Percentiles rank a stretch among this genome's conserved stretches.
Evolutionary conservation across 2,113 vertebrate genomes (phyloP).

Genomic region (Eidolon helvum): DNA sequence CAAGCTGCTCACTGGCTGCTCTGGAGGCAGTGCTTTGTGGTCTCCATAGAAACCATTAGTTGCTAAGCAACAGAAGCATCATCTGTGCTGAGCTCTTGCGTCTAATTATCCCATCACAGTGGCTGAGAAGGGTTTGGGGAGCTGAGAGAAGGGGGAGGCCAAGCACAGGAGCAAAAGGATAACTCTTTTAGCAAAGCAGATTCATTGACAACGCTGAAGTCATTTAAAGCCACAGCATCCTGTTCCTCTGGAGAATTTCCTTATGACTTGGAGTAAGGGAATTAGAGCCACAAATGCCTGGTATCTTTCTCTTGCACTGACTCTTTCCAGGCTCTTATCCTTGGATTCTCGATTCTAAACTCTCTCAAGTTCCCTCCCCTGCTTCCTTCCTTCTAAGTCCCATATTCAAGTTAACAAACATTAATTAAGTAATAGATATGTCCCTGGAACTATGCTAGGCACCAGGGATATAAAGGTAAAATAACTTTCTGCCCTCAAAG

Average conservation of each 20-base stretch:
- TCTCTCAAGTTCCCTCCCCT: not conserved
- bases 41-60: slow-evolving; percentile 94
- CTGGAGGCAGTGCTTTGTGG: slow-evolving; percentile 86
- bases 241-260: slow-evolving; percentile 41
- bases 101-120: slow-evolving; percentile 90
- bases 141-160: slow-evolving; percentile 77
- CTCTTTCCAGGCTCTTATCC: not conserved
- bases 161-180: slow-evolving; percentile 74
- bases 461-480: not conserved
- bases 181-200: slow-evolving; percentile 80
- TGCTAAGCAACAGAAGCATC: slow-evolving; percentile 94
- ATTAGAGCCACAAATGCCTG: not conserved
- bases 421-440: not conserved
- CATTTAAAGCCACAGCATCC: slow-evolving; percentile 81
- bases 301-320: not conserved
- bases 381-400: not conserved
- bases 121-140: slow-evolving; percentile 83
- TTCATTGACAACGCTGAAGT: slow-evolving; percentile 76
- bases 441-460: not conserved
- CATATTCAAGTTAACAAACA: not conserved
- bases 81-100: slow-evolving; percentile 87
- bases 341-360: slow-evolving; percentile 22
- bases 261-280: not conserved
- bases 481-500: not conserved
- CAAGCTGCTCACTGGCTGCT: slow-evolving; percentile 87